phyloP scores from a whole-genome alignment of 2,888 invertebrate species.

The Psylliodes chrysocephalus region DNA sequence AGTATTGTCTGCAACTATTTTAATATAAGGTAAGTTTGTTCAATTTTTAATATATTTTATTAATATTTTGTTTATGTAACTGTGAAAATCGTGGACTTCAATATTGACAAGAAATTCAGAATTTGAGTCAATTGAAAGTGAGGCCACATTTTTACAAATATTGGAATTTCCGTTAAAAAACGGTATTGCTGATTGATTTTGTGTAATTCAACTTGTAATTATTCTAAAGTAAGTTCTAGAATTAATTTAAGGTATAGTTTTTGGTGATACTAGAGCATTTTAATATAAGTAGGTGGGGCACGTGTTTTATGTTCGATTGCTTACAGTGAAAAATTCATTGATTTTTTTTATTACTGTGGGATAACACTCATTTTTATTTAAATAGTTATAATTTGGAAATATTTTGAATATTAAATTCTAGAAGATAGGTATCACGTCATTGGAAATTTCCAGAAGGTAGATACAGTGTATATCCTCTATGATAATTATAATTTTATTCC shows the following conservation, averaged over 20 bases:
- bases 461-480: too few species aligned
- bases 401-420: not conserved
- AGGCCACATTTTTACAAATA: conserved; percentile 17
- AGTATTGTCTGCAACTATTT: conserved; percentile 57
- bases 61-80: conserved; percentile 7
- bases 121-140: not conserved
- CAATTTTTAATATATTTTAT: conserved; percentile 4
- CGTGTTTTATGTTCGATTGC: not conserved
- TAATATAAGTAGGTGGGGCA: not conserved
- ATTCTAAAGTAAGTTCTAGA: not conserved
- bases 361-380: not conserved
- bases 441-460: not conserved
- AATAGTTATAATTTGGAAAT: not conserved
- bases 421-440: not conserved
- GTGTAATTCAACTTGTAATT: not conserved
- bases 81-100: conserved; percentile 2
- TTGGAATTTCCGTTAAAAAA: not conserved
- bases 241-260: not conserved
- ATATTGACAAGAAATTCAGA: conserved; percentile 6
- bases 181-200: not conserved
- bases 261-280: not conserved
- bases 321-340: too few species aligned
- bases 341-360: not conserved
- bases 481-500: not conserved
- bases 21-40: conserved; percentile 50